Evolutionary conservation across 2,113 vertebrate genomes (phyloP).

Genomic region (Pogona vitticeps): DNA sequence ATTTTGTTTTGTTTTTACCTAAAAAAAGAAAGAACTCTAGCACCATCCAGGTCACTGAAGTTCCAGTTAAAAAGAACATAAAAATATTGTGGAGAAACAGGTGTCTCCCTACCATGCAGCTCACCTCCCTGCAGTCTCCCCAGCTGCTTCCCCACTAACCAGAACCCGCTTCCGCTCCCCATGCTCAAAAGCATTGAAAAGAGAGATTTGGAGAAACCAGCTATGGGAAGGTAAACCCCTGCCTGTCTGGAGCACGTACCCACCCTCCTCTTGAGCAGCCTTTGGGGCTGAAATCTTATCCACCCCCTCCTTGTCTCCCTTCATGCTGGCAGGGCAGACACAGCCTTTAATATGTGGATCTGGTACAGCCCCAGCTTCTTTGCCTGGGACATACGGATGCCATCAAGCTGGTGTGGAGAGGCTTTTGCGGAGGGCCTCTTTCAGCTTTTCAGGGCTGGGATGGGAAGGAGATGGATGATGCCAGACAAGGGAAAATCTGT

Average conservation of each 20-base stretch:
- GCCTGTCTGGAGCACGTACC: too few species aligned
- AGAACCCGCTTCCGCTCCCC: background rate
- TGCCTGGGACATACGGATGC: background rate
- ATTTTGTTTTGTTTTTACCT: too few species aligned
- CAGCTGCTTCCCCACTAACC: background rate
- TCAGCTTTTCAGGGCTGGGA: background rate
- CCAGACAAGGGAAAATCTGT: background rate
- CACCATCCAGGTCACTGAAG: background rate
- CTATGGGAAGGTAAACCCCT: background rate
- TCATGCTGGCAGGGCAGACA: background rate
- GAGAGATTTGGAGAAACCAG: background rate
- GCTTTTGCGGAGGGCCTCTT: background rate
- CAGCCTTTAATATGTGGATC: background rate
- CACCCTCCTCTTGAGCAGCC: background rate
- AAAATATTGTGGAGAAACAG: background rate
- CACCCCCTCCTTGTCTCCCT: too few species aligned
- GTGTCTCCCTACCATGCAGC: too few species aligned
- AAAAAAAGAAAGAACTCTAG: background rate
- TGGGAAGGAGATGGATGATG: background rate
- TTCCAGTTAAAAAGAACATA: background rate
- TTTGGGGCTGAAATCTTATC: background rate
- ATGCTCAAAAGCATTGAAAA: background rate
- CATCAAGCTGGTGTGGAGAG: background rate
- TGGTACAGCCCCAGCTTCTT: background rate
- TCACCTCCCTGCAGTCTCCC: background rate